A percentile compares a stretch with the other conserved stretches of the same genome.
These are phyloP conservation scores for Sigmodon hispidus DNA, from an alignment of 2,113 vertebrate species.

Conservation along the genomic window DNA sequence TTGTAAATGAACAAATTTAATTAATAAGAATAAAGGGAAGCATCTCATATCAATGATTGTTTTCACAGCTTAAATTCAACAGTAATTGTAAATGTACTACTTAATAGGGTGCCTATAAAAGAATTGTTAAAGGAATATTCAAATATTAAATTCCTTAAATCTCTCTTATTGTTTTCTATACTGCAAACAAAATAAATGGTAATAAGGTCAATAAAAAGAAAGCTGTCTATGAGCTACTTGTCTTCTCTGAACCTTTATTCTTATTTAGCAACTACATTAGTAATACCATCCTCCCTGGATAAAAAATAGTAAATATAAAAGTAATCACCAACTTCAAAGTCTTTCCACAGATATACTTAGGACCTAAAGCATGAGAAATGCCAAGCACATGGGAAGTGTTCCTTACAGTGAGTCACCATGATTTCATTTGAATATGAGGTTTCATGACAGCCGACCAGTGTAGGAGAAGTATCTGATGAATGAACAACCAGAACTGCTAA, in stretches of 20 bases:
- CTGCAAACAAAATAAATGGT: background rate
- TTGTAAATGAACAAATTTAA: background rate
- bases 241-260: background rate
- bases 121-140: background rate
- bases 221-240: background rate
- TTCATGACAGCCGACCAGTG: background rate
- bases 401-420: background rate
- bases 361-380: background rate
- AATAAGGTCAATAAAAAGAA: background rate
- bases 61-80: background rate
- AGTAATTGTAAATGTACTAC: background rate
- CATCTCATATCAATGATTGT: background rate
- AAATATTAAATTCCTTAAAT: background rate
- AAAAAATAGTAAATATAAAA: background rate
- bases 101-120: background rate
- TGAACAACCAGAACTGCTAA: background rate
- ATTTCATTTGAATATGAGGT: background rate
- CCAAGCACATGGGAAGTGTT: background rate
- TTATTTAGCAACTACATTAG: conserved; percentile 14
- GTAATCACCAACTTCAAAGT: background rate
- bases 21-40: background rate
- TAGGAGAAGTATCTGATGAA: background rate
- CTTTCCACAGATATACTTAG: background rate
- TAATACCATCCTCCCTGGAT: background rate
- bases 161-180: background rate